Conservation (phyloP, 2,797 vertebrate genomes). For the Serranus cabrilla region DNA sequence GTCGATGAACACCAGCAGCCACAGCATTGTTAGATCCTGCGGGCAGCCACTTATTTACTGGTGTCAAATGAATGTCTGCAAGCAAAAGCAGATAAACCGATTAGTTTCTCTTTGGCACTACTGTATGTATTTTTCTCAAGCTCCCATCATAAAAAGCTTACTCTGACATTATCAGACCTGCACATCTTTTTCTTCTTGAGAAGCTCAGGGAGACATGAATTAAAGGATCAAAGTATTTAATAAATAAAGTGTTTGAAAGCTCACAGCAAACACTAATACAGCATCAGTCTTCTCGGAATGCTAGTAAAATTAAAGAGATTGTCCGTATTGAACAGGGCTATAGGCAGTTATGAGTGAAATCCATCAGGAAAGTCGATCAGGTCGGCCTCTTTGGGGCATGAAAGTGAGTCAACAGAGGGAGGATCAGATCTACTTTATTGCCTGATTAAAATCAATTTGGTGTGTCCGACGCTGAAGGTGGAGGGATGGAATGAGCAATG, state of each 20-base stretch:
- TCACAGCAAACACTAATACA: conserved; percentile 50
- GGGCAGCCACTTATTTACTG: conserved; percentile 7
- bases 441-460: conserved; percentile 84
- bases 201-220: conserved; percentile 32
- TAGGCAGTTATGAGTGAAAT: conserved; percentile 74
- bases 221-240: conserved; percentile 57
- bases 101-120: not conserved
- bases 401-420: conserved; percentile 76
- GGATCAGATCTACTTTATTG: conserved; percentile 73
- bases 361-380: conserved; percentile 76
- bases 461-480: conserved; percentile 69
- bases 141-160: not conserved
- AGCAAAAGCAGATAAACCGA: not conserved
- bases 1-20: not conserved
- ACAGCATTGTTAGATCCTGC: not conserved
- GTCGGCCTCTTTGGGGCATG: conserved; percentile 69
- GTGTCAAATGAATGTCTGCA: not conserved
- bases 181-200: conserved; percentile 22
- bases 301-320: conserved; percentile 68
- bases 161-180: conserved; percentile 7
- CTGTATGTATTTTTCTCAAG: not conserved
- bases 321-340: conserved; percentile 62
- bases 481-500: conserved; percentile 54
- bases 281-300: conserved; percentile 52
- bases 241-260: conserved; percentile 59